Conservation (phyloP, 2,888 invertebrate genomes). For the Cetonia aurata region DNA sequence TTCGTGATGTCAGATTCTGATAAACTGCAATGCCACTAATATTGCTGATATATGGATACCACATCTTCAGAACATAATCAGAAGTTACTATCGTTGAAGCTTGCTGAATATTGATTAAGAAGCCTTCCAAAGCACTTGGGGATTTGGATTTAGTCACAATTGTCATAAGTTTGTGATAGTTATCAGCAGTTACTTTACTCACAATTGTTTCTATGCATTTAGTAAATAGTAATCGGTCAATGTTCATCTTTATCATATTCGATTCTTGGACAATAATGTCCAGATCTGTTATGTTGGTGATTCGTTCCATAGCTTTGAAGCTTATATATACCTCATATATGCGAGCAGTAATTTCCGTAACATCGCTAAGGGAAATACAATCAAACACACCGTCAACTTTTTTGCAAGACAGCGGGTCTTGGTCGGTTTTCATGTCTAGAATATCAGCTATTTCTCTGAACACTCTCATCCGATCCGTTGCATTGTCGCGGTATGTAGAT, state of each 20-base stretch:
- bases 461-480: neutral
- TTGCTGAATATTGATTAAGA: neutral
- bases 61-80: neutral
- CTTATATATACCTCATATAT: neutral
- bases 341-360: neutral
- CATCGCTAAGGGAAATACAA: neutral
- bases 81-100: neutral
- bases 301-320: neutral
- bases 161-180: neutral
- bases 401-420: neutral
- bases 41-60: neutral
- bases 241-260: neutral
- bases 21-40: slow-evolving; percentile 2
- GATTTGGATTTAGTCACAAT: neutral
- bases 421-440: neutral
- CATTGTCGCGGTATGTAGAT: too few species aligned
- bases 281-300: neutral
- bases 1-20: neutral
- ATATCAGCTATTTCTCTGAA: neutral
- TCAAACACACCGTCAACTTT: neutral
- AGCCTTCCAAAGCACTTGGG: neutral
- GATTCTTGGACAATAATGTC: neutral
- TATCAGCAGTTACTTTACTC: neutral
- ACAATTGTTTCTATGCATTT: slow-evolving; percentile 2
- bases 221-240: slow-evolving; percentile 1